Evolutionary conservation across 2,113 vertebrate species (phyloP).

Genomic region (Oncorhynchus masou): DNA sequence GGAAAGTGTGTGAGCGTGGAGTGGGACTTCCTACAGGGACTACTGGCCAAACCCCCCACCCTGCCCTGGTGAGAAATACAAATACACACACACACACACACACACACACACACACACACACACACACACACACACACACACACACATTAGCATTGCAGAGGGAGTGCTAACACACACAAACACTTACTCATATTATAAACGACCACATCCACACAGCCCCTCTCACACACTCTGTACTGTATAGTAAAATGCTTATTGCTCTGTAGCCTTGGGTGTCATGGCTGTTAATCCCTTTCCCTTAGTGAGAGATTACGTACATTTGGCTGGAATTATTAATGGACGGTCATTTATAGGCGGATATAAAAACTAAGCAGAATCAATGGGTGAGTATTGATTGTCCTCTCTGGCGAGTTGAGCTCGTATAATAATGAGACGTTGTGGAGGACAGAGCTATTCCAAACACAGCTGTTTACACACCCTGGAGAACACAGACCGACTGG

Average conservation of each 20-base stretch:
- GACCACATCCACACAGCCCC: neutral
- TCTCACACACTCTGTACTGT: slow-evolving; percentile 34
- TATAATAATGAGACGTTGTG: slow-evolving; percentile 77
- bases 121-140: no score
- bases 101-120: no score
- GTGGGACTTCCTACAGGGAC: slow-evolving; percentile 88
- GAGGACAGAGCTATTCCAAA: slow-evolving; percentile 35
- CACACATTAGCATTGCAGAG: no score
- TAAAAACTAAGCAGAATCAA: slow-evolving; percentile 57
- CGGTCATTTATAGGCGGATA: slow-evolving; percentile 71
- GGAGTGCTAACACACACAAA: neutral
- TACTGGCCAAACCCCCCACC: slow-evolving; percentile 83
- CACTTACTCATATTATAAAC: neutral
- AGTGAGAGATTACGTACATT: slow-evolving; percentile 73
- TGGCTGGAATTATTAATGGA: slow-evolving; percentile 62
- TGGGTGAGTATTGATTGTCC: slow-evolving; percentile 74
- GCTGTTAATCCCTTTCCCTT: neutral
- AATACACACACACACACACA: no score
- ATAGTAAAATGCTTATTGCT: neutral
- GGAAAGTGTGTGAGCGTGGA: slow-evolving; percentile 82
- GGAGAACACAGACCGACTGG: neutral
- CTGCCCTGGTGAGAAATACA: slow-evolving; percentile 80
- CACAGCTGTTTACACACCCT: slow-evolving; percentile 32
- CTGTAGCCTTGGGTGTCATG: neutral
- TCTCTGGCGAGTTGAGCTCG: slow-evolving; percentile 71